Percentiles rank a stretch among this genome's conserved stretches.
Evolutionary conservation across 2,797 vertebrate species (phyloP).

Genomic region (Coregonus ussuriensis): DNA sequence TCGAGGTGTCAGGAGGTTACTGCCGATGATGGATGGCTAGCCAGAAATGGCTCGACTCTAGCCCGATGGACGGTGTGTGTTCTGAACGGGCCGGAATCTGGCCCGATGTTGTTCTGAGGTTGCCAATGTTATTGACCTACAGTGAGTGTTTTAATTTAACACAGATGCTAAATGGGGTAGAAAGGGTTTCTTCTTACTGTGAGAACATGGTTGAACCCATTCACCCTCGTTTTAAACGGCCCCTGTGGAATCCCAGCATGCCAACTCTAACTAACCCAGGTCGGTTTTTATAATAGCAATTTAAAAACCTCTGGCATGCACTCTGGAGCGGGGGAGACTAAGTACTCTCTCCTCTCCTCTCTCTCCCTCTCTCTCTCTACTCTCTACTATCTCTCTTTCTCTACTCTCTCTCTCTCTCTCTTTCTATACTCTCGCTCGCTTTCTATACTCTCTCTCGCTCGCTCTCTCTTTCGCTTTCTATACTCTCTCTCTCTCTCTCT

Average conservation of each 20-base stretch:
- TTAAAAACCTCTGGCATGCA: constrained; percentile 39
- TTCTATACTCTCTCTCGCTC: too few species aligned
- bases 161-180: constrained; percentile 31
- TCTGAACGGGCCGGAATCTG: neutral
- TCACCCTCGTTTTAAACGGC: constrained; percentile 48
- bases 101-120: neutral
- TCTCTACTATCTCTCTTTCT: too few species aligned
- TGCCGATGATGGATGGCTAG: neutral
- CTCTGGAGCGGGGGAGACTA: neutral
- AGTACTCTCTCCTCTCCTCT: too few species aligned
- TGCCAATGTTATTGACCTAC: neutral
- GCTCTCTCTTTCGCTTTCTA: too few species aligned
- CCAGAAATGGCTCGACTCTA: neutral
- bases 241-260: constrained; percentile 35
- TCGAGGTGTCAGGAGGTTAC: neutral
- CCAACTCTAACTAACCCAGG: constrained; percentile 22
- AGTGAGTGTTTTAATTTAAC: neutral
- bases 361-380: too few species aligned
- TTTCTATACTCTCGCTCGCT: too few species aligned
- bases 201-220: constrained; percentile 44
- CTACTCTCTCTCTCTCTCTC: too few species aligned
- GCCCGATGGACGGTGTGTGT: neutral
- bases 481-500: too few species aligned
- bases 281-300: too few species aligned
- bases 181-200: constrained; percentile 25